Percentiles rank a stretch among this genome's conserved stretches.
Evolutionary conservation across 2,888 invertebrate species (phyloP).

Genomic region (Emmelina monodactyla): DNA sequence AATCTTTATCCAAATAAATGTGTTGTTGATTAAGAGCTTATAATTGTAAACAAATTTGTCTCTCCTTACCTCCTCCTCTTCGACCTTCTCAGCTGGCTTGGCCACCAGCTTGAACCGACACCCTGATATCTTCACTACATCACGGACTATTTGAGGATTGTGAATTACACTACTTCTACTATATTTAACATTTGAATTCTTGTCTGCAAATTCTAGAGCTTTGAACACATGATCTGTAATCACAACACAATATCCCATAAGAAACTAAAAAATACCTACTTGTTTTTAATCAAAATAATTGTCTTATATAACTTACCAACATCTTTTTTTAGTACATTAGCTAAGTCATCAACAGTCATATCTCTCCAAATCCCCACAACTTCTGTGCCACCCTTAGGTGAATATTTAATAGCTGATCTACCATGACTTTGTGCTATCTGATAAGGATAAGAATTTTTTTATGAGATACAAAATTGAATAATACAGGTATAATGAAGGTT

Average conservation of each 20-base stretch:
- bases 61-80: slow-evolving; percentile 40
- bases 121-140: slow-evolving; percentile 74
- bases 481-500: background rate
- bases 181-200: slow-evolving; percentile 57
- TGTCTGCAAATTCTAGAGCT: slow-evolving; percentile 71
- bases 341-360: slow-evolving; percentile 82
- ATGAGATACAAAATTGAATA: slow-evolving; percentile 1
- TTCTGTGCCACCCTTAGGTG: slow-evolving; percentile 61
- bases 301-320: slow-evolving; percentile 65
- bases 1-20: too few species aligned
- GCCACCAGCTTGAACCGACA: slow-evolving; percentile 66
- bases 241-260: slow-evolving; percentile 5
- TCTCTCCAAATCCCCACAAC: slow-evolving; percentile 78
- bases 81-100: slow-evolving; percentile 44
- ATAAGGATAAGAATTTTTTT: too few species aligned
- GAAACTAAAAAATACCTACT: too few species aligned
- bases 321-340: slow-evolving; percentile 68
- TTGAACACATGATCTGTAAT: slow-evolving; percentile 73
- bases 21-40: too few species aligned
- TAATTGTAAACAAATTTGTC: too few species aligned
- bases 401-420: slow-evolving; percentile 65
- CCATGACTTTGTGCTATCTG: slow-evolving; percentile 38
- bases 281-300: too few species aligned
- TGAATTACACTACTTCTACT: slow-evolving; percentile 66
- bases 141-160: slow-evolving; percentile 70